Conservation (phyloP, 2,888 invertebrate species). For the Dioctria rufipes region DNA sequence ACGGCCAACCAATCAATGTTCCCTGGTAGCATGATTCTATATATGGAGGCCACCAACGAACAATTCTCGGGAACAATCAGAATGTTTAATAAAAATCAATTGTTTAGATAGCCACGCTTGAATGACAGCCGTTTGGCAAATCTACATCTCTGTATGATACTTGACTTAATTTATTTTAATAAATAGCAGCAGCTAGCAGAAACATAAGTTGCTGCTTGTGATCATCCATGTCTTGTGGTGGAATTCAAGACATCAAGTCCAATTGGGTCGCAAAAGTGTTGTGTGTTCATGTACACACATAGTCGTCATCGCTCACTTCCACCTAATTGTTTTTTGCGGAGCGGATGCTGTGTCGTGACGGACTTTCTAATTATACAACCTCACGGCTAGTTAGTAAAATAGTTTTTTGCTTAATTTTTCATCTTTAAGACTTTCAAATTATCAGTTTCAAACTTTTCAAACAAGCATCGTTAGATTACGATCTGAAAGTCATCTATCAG, state of each 20-base stretch:
- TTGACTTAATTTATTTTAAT: constrained; percentile 19
- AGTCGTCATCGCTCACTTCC: constrained; percentile 1
- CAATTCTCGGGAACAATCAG: constrained; percentile 1
- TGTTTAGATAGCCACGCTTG: constrained; percentile 30
- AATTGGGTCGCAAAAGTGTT: not conserved
- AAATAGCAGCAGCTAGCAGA: not conserved
- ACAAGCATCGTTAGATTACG: no score
- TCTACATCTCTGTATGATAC: no score
- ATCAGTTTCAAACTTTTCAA: no score
- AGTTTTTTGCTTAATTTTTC: not conserved
- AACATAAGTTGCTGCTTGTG: not conserved
- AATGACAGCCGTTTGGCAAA: constrained; percentile 12
- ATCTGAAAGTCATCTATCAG: no score
- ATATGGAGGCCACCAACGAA: constrained; percentile 1
- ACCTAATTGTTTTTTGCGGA: constrained; percentile 25
- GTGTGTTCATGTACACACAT: not conserved
- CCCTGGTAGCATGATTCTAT: constrained; percentile 13
- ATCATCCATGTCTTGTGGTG: not conserved
- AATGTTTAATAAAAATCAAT: constrained; percentile 38
- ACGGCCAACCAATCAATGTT: constrained; percentile 15
- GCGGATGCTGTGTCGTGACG: not conserved
- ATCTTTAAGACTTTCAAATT: no score
- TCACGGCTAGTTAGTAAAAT: not conserved
- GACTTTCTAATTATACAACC: not conserved
- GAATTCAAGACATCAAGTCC: no score